These are phyloP conservation scores for Zaprionus obscuricornis DNA, from an alignment of 2,888 invertebrate species.

Conservation along the genomic window DNA sequence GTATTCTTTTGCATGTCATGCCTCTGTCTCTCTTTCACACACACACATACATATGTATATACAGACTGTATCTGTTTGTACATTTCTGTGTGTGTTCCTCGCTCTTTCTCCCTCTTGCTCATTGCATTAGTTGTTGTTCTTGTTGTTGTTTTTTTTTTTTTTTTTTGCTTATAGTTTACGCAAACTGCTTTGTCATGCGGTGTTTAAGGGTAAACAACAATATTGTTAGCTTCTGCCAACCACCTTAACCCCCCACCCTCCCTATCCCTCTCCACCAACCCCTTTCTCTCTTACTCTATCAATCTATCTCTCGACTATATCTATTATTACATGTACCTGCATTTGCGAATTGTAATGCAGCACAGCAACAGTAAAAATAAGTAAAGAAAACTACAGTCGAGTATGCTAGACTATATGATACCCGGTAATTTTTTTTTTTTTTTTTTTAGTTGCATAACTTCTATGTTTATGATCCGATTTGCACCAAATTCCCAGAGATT, in stretches of 20 bases:
- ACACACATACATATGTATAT: background rate
- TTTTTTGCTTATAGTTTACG: too few relatives aligned
- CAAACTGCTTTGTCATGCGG: constrained; percentile 29
- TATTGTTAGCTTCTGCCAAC: constrained; percentile 1
- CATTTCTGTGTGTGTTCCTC: background rate
- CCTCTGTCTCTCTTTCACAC: too few relatives aligned
- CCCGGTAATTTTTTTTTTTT: too few relatives aligned
- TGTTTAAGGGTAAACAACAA: constrained; percentile 33
- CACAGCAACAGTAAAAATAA: too few relatives aligned
- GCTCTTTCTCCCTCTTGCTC: too few relatives aligned
- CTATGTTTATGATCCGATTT: too few relatives aligned
- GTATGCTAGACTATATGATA: too few relatives aligned
- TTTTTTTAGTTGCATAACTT: too few relatives aligned
- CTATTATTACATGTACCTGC: constrained; percentile 35
- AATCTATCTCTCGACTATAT: constrained; percentile 10
- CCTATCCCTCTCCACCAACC: background rate
- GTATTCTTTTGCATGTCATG: background rate
- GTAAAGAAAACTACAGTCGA: too few relatives aligned
- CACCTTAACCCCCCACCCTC: background rate
- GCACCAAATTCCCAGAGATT: too few relatives aligned
- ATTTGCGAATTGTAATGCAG: constrained; percentile 22
- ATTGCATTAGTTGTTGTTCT: too few relatives aligned
- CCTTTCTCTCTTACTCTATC: constrained; percentile 8
- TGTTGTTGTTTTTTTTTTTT: too few relatives aligned
- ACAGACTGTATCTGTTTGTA: constrained; percentile 1